These are phyloP conservation scores for Heliconius hortense DNA, from an alignment of 2,888 invertebrate genomes.

Conservation along the genomic window DNA sequence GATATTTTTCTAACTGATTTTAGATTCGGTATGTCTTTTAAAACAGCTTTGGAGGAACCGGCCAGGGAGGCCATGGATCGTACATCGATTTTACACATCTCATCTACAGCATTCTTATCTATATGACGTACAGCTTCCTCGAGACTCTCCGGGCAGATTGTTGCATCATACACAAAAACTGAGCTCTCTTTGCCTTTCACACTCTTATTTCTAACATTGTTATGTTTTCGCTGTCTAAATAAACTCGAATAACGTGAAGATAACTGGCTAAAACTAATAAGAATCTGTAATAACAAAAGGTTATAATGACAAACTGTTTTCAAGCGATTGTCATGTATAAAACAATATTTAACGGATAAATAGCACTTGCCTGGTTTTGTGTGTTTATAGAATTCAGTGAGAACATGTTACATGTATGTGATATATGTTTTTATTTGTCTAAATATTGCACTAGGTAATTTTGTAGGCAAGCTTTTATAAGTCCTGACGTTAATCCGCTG, in stretches of 20 bases:
- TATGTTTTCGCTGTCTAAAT: conserved; percentile 73
- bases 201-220: conserved; percentile 60
- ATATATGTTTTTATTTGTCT: conserved; percentile 64
- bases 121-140: conserved; percentile 69
- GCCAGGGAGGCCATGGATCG: conserved; percentile 54
- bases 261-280: conserved; percentile 78
- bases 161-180: conserved; percentile 57
- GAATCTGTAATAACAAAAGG: conserved; percentile 70
- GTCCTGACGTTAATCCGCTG: conserved; percentile 69
- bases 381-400: conserved; percentile 80
- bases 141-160: conserved; percentile 68
- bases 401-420: conserved; percentile 81
- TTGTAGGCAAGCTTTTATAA: conserved; percentile 70
- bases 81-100: conserved; percentile 65
- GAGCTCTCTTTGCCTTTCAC: conserved; percentile 63
- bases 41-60: conserved; percentile 47
- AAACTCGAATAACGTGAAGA: conserved; percentile 71
- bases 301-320: conserved; percentile 47
- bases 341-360: conserved; percentile 21
- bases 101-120: conserved; percentile 70
- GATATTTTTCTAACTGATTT: conserved; percentile 63
- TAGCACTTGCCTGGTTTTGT: conserved; percentile 73
- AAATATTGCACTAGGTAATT: conserved; percentile 80
- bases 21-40: conserved; percentile 48
- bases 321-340: conserved; percentile 20